Conservation (phyloP, 2,888 invertebrate genomes). For the Parnassius smintheus region DNA sequence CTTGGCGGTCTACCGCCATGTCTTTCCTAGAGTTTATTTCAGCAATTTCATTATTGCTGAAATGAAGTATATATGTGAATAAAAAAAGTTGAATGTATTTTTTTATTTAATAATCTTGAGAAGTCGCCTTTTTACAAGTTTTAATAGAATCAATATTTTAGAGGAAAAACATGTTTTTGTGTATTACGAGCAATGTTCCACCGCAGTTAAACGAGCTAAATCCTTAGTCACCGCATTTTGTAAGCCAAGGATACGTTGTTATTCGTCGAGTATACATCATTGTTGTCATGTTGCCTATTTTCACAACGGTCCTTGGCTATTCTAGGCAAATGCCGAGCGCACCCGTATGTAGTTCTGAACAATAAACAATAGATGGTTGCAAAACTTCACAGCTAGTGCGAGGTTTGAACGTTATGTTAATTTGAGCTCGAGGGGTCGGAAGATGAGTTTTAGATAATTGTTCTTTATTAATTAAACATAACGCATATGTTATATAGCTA, state of each 20-base stretch:
- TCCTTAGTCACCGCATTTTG: constrained; percentile 40
- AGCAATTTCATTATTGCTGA: too few relatives aligned
- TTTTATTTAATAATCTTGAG: too few relatives aligned
- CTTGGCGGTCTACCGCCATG: too few relatives aligned
- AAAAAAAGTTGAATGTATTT: too few relatives aligned
- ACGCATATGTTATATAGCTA: too few relatives aligned
- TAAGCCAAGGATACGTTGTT: constrained; percentile 47
- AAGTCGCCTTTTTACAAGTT: too few relatives aligned
- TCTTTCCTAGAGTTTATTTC: too few relatives aligned
- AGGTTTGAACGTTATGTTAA: constrained; percentile 53
- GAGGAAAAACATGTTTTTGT: too few relatives aligned
- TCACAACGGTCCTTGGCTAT: constrained; percentile 46
- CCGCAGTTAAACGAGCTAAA: constrained; percentile 8
- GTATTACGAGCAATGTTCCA: constrained; percentile 2
- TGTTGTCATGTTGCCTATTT: constrained; percentile 50
- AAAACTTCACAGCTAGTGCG: constrained; percentile 44
- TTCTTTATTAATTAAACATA: neutral
- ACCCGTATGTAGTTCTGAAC: constrained; percentile 32
- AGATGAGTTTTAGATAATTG: constrained; percentile 34
- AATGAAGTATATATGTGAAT: too few relatives aligned
- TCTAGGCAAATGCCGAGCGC: constrained; percentile 31
- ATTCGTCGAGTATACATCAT: constrained; percentile 43
- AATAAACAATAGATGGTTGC: constrained; percentile 62
- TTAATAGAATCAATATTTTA: too few relatives aligned
- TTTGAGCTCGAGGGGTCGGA: constrained; percentile 54